Evolutionary conservation across 1,140 invertebrate species (phyloP).

Genomic region (Lasioglossum albipes): DNA sequence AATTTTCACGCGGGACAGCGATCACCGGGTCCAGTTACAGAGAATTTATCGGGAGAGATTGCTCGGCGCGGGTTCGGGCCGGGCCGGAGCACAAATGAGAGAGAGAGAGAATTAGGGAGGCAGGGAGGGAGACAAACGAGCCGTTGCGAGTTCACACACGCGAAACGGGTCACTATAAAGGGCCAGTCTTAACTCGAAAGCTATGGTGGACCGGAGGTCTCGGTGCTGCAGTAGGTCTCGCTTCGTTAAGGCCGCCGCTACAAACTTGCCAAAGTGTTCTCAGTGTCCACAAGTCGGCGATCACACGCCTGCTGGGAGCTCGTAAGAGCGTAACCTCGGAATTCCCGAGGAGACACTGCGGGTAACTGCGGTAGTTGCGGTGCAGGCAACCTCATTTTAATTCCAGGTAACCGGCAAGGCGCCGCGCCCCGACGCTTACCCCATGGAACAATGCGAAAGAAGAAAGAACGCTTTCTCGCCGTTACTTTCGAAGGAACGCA

Average conservation of each 20-base stretch:
- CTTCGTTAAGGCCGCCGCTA: conserved; percentile 59
- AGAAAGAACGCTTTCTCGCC: neutral
- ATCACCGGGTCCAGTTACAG: no score
- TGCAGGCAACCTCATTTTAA: conserved; percentile 47
- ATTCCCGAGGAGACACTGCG: conserved; percentile 56
- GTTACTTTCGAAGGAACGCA: neutral
- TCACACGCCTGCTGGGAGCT: conserved; percentile 46
- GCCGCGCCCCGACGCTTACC: neutral
- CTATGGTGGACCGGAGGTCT: conserved; percentile 22
- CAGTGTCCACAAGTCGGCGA: conserved; percentile 61
- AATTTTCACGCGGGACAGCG: no score
- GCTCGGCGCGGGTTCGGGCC: no score
- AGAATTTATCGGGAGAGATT: no score
- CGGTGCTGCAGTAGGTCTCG: conserved; percentile 42
- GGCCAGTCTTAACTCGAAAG: conserved; percentile 44
- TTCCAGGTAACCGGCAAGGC: conserved; percentile 25
- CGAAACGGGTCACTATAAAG: conserved; percentile 31
- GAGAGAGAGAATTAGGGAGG: no score
- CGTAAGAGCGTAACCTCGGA: conserved; percentile 50
- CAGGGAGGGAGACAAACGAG: no score
- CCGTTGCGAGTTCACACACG: no score
- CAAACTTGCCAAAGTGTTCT: conserved; percentile 58
- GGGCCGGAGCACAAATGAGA: no score
- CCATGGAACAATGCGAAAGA: neutral
- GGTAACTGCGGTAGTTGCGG: conserved; percentile 60